Percentiles rank a stretch among this genome's conserved stretches.
Conservation (phyloP, 2,113 vertebrate genomes). For the Datnioides undecimradiatus region DNA sequence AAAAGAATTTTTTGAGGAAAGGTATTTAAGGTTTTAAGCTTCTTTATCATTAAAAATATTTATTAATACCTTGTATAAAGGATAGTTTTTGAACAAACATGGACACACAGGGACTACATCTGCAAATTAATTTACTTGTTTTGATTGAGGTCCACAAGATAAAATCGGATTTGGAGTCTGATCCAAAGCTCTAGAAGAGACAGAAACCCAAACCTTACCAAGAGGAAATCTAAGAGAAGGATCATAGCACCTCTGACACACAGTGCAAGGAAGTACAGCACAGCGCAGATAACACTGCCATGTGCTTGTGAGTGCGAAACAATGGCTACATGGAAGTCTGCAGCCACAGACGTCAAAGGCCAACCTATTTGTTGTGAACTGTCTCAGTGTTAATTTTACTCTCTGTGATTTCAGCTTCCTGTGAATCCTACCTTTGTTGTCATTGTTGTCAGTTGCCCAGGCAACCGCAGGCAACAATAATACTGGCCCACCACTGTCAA, state of each 20-base stretch:
- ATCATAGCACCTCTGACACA: not conserved
- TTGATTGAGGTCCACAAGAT: too few relatives aligned
- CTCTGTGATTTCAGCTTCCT: slow-evolving; percentile 6
- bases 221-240: slow-evolving; percentile 1
- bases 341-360: not conserved
- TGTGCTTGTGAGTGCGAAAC: not conserved
- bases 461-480: slow-evolving; percentile 11
- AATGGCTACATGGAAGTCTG: not conserved
- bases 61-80: too few relatives aligned
- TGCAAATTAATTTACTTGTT: too few relatives aligned
- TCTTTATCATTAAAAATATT: too few relatives aligned
- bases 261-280: slow-evolving; percentile 1
- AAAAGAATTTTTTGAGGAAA: not conserved
- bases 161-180: not conserved
- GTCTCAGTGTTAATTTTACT: not conserved
- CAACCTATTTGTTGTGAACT: not conserved
- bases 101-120: too few relatives aligned
- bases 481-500: not conserved
- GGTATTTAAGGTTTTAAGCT: not conserved
- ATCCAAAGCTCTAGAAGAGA: too few relatives aligned
- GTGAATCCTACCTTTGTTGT: not conserved
- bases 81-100: too few relatives aligned
- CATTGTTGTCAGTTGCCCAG: not conserved
- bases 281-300: not conserved
- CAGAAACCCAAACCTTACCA: not conserved